Evolutionary conservation across 1,140 invertebrate species (phyloP).

Genomic region (Psix sp.): DNA sequence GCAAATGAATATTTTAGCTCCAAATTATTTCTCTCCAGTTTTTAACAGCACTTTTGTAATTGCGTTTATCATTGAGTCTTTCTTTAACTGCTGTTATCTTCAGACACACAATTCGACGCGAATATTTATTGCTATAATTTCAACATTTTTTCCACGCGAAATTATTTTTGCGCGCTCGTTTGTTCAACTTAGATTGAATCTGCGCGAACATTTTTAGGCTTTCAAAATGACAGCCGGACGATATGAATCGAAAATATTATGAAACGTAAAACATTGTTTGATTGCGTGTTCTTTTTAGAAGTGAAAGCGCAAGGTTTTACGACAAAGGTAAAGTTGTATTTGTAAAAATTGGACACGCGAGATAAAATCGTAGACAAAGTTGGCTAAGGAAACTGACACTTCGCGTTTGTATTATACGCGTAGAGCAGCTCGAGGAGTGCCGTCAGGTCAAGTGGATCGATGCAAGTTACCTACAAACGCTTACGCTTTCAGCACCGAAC

Average conservation of each 20-base stretch:
- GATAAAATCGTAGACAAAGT: constrained; percentile 30
- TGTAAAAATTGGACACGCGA: constrained; percentile 20
- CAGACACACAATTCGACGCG: no score
- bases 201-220: constrained; percentile 17
- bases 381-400: constrained; percentile 36
- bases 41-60: no score
- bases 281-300: constrained; percentile 15
- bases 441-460: constrained; percentile 61
- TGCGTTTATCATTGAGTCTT: no score
- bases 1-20: no score
- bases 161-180: no score
- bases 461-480: constrained; percentile 49
- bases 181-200: no score
- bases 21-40: no score
- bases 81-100: no score
- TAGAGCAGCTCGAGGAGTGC: constrained; percentile 25
- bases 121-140: no score
- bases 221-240: constrained; percentile 8
- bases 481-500: constrained; percentile 18
- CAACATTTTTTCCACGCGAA: no score
- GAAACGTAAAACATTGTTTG: constrained; percentile 23
- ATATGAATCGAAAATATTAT: constrained; percentile 29
- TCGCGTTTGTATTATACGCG: constrained; percentile 29
- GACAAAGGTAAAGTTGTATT: constrained; percentile 15
- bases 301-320: constrained; percentile 24